Evolutionary conservation across 2,113 vertebrate species (phyloP), one percentile per base, ranked within the genome.

Genomic region (Sinocyclocheilus anophthalmus): DNA sequence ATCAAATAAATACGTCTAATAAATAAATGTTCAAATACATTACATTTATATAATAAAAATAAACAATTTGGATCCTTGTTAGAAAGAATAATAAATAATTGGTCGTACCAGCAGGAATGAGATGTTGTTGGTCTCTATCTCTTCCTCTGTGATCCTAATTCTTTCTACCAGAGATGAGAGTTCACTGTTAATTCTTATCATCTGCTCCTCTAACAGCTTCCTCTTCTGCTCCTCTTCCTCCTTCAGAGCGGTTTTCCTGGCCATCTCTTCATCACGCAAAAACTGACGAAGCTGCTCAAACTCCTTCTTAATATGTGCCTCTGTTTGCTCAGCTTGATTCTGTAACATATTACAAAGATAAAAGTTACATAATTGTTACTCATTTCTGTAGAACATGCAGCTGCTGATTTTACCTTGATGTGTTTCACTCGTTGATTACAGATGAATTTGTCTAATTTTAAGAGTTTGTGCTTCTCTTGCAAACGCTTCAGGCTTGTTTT

Each of bases 101-200:
- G 33, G 16, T 9, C 39, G 75, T 76, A 90, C 90, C 90, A 85
- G 82, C 57, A 90, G 65, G 57, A 90, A 89, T 65, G 84, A 79
- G 76, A 90, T 55, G 24, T 87, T 75, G 20, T 76, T 24, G 3
- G 39, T n/a, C 16, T 78, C 30, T 12, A 89, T 45, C 20, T 76
- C 72, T 9, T 86, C 65, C 30, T 89, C 86, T 3, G 81, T 33
- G 59, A 10, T 55, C 30, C 22, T 8, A 5, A 83, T n/a, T 48
- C 22, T 75, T 8, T 89, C 83, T 3, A 10, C 26, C 6, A 90
- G 87, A 75, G 55, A 79, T n/a, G n/a, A 65, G 11, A 90, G 67
- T 8, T 84, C 39, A 59, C 42, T 63, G 50, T 67, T 85, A 3
- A 88, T 76, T 18, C 76, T 69, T 3, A 4, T 42, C 1, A 81